A percentile compares a stretch with the other conserved stretches of the same genome.
These are phyloP conservation scores for Muschampia staudingeri DNA, from an alignment of 2,888 invertebrate species.

Conservation along the genomic window DNA sequence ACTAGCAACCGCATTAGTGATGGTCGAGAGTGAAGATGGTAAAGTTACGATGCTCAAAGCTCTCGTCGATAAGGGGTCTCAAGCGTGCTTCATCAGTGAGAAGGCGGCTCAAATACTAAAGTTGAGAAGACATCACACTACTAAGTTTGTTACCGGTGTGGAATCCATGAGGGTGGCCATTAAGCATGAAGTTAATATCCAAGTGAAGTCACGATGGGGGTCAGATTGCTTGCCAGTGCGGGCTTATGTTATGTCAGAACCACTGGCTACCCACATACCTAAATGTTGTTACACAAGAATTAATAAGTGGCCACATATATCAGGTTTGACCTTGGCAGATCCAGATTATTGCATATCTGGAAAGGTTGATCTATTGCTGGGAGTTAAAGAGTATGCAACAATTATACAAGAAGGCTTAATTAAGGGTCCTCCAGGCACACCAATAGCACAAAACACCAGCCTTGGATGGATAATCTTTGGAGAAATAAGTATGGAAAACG, in stretches of 20 bases:
- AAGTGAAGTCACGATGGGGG: slow-evolving; percentile 22
- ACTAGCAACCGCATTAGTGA: slow-evolving; percentile 40
- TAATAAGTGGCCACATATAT: background rate
- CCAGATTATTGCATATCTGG: background rate
- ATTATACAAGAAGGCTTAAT: slow-evolving; percentile 23
- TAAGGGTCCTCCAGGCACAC: slow-evolving; percentile 21
- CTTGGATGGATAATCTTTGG: slow-evolving; percentile 20
- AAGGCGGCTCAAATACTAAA: slow-evolving; percentile 59
- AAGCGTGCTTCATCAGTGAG: slow-evolving; percentile 46
- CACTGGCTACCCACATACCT: slow-evolving; percentile 16
- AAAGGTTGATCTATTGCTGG: background rate
- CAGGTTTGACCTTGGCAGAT: background rate
- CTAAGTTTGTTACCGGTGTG: background rate
- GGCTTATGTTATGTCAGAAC: slow-evolving; percentile 21
- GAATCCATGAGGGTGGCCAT: slow-evolving; percentile 10
- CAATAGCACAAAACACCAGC: slow-evolving; percentile 20
- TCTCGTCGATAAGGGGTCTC: slow-evolving; percentile 37
- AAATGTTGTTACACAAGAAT: background rate
- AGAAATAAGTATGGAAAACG: background rate
- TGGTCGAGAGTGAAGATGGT: slow-evolving; percentile 20
- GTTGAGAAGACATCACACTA: slow-evolving; percentile 38
- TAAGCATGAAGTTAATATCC: slow-evolving; percentile 14
- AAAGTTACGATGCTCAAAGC: slow-evolving; percentile 24
- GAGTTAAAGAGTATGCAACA: background rate
- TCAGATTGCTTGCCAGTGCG: slow-evolving; percentile 27